phyloP scores from a whole-genome alignment of 1,140 invertebrate species.

The Holcopasites calliopsidis region DNA sequence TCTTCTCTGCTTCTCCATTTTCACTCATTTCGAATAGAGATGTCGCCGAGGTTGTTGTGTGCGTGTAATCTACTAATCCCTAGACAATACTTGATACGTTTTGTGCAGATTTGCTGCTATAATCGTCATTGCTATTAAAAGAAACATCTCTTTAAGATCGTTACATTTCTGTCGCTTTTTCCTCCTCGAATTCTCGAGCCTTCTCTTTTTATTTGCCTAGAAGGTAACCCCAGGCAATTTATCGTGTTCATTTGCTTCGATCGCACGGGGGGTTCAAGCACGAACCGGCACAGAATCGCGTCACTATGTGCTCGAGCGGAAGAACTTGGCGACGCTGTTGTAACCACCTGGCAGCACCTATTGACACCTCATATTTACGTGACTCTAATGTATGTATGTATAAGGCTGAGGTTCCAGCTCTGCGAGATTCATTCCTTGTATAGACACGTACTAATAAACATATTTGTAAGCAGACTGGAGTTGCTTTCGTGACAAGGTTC shows the following conservation, averaged over 20 bases:
- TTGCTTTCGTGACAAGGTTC: too few relatives aligned
- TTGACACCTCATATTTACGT: too few relatives aligned
- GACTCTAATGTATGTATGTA: too few relatives aligned
- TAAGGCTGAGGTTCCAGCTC: too few relatives aligned
- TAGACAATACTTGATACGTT: constrained; percentile 42
- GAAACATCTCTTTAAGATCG: constrained; percentile 25
- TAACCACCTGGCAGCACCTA: too few relatives aligned
- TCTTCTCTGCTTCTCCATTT: background rate
- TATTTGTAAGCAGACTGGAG: too few relatives aligned
- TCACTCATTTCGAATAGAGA: background rate
- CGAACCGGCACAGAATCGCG: constrained; percentile 30
- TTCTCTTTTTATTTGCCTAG: background rate
- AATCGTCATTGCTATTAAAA: constrained; percentile 46
- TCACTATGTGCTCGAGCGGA: constrained; percentile 71
- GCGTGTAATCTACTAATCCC: constrained; percentile 49
- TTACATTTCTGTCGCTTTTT: background rate
- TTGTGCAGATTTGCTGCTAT: constrained; percentile 44
- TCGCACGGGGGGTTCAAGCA: constrained; percentile 36
- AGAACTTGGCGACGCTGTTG: constrained; percentile 73
- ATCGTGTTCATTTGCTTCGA: constrained; percentile 53
- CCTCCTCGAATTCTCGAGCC: background rate
- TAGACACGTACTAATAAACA: too few relatives aligned
- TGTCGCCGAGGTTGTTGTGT: constrained; percentile 53
- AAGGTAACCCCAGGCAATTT: background rate
- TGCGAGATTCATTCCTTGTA: too few relatives aligned